Percentiles rank a stretch among this genome's conserved stretches.
These are phyloP conservation scores for Drosophila saltans DNA, from an alignment of 1,140 invertebrate species.

Conservation along the genomic window DNA sequence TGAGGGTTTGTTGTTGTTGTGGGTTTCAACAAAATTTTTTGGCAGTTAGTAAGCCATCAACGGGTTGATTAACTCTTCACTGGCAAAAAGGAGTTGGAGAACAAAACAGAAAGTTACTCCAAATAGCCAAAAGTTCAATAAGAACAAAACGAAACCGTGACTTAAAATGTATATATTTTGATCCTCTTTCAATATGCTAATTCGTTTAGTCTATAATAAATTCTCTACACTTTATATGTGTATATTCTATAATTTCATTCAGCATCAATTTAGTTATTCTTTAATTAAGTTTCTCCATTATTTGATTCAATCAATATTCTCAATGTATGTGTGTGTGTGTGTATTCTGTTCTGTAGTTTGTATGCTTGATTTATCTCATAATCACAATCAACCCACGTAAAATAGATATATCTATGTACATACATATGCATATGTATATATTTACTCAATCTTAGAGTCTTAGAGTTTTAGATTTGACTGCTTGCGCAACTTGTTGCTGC, in stretches of 20 bases:
- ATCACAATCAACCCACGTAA: constrained; percentile 61
- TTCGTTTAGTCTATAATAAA: not conserved
- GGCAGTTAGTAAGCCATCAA: constrained; percentile 40
- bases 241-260: not conserved
- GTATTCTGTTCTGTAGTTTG: constrained; percentile 12
- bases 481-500: constrained; percentile 67
- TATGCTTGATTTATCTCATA: constrained; percentile 45
- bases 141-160: not conserved
- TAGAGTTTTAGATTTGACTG: constrained; percentile 26
- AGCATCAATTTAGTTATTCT: not conserved
- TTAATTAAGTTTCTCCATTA: constrained; percentile 21
- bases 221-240: not conserved
- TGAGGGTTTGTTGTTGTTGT: constrained; percentile 31
- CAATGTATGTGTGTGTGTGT: not conserved
- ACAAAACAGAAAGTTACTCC: not conserved
- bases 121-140: not conserved
- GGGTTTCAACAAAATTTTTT: constrained; percentile 29
- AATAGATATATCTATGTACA: not conserved
- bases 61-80: constrained; percentile 45
- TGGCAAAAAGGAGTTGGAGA: not conserved
- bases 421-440: not conserved
- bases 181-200: not conserved
- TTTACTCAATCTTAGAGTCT: constrained; percentile 52
- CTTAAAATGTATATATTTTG: not conserved
- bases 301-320: constrained; percentile 45